A percentile compares a stretch with the other conserved stretches of the same genome.
These are phyloP conservation scores for Caenorhabditis inopinata DNA, from an alignment of 1,140 invertebrate species.

Conservation along the genomic window DNA sequence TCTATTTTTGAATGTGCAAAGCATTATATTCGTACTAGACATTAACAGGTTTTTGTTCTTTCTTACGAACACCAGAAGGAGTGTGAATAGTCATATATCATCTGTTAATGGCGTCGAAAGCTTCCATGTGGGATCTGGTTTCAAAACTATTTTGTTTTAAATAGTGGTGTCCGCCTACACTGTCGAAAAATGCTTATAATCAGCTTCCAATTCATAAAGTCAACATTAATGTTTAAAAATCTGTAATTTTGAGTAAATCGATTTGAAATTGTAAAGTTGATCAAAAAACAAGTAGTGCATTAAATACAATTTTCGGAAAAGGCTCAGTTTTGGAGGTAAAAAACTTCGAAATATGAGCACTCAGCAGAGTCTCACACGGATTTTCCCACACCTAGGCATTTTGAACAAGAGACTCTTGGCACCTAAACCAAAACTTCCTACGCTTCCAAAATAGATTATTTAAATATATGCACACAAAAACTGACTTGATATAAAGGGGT, in stretches of 20 bases:
- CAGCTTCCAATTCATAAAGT: background rate
- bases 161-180: slow-evolving; percentile 1
- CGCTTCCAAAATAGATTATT: slow-evolving; percentile 4
- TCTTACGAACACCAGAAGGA: no score
- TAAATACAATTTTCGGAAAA: background rate
- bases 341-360: background rate
- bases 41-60: slow-evolving; percentile 18
- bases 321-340: background rate
- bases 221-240: no score
- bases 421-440: slow-evolving; percentile 18
- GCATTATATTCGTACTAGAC: background rate
- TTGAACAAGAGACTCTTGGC: background rate
- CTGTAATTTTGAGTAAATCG: no score
- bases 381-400: slow-evolving; percentile 20
- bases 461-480: no score
- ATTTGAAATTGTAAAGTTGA: no score
- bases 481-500: background rate
- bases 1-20: background rate
- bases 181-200: background rate
- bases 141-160: background rate
- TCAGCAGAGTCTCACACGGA: background rate
- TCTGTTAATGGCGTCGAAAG: background rate
- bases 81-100: slow-evolving; percentile 9
- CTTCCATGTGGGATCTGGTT: background rate
- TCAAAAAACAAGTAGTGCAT: no score